Percentiles rank a stretch among this genome's conserved stretches.
These are phyloP conservation scores for Tribolium castaneum DNA, from an alignment of 1,140 invertebrate species.

Conservation along the genomic window DNA sequence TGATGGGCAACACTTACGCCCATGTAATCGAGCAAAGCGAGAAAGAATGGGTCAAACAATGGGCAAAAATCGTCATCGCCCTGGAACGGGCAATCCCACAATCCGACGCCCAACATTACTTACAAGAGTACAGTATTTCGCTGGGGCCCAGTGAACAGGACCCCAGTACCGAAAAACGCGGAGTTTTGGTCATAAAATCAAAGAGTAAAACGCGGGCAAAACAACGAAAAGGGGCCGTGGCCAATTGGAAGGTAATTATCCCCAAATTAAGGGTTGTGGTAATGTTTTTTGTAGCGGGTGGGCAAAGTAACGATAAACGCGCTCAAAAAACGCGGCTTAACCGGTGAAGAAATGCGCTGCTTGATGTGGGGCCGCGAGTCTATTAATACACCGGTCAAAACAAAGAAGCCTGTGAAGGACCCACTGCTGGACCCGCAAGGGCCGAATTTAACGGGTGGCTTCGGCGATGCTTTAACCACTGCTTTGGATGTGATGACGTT, in stretches of 20 bases:
- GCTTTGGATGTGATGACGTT: conserved; percentile 87
- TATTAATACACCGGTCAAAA: conserved; percentile 85
- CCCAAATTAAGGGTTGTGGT: too few relatives aligned
- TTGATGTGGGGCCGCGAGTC: conserved; percentile 91
- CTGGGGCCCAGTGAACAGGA: conserved; percentile 81
- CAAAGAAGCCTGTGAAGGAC: conserved; percentile 58
- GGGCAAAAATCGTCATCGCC: conserved; percentile 98
- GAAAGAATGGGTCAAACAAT: conserved; percentile 99
- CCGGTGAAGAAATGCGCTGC: conserved; percentile 84
- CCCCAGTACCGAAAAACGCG: conserved; percentile 84
- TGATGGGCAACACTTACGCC: conserved; percentile 99
- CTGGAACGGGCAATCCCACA: conserved; percentile 92
- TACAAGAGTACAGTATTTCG: conserved; percentile 95
- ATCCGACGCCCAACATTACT: conserved; percentile 87
- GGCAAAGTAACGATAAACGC: conserved; percentile 89
- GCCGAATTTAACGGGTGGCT: conserved; percentile 64
- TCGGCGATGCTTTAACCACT: conserved; percentile 75
- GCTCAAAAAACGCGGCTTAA: conserved; percentile 83
- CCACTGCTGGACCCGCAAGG: conserved; percentile 60
- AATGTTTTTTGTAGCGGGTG: conserved; percentile 67
- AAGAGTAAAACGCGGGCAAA: conserved; percentile 96
- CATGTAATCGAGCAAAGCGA: conserved; percentile 98
- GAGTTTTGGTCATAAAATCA: conserved; percentile 97
- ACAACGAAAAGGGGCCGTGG: conserved; percentile 94
- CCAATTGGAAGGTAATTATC: conserved; percentile 94